Conservation (phyloP, 2,888 invertebrate genomes). For the Thymelicus sylvestris region DNA sequence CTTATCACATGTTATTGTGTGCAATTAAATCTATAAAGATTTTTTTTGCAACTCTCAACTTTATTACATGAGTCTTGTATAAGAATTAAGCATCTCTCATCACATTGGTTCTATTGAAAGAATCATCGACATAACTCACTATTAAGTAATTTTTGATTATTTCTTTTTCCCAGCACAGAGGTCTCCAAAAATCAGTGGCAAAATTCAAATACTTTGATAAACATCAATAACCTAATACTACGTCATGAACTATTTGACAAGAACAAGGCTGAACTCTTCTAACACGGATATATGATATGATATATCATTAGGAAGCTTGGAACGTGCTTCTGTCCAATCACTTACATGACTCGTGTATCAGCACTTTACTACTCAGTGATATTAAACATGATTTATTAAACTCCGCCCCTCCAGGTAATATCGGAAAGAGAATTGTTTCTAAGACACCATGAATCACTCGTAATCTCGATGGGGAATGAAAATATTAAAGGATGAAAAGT, state of each 20-base stretch:
- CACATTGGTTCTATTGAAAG: too few relatives aligned
- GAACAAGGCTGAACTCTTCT: constrained; percentile 20
- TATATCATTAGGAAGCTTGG: constrained; percentile 19
- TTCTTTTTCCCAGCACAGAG: too few relatives aligned
- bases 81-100: too few relatives aligned
- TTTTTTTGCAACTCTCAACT: too few relatives aligned
- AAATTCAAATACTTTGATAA: too few relatives aligned
- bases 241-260: constrained; percentile 6
- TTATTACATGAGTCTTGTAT: too few relatives aligned
- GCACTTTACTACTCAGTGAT: not conserved
- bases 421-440: not conserved
- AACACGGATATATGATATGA: constrained; percentile 22
- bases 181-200: too few relatives aligned
- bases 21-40: not conserved
- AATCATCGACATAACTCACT: too few relatives aligned
- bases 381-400: constrained; percentile 1
- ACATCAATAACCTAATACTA: too few relatives aligned
- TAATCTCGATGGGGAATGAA: too few relatives aligned
- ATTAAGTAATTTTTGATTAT: too few relatives aligned
- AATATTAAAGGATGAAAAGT: too few relatives aligned
- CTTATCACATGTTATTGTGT: constrained; percentile 6
- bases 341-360: not conserved
- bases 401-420: not conserved
- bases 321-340: constrained; percentile 2
- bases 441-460: not conserved